Evolutionary conservation across 53 echinoderm and acorn worm genomes (phyloP), one percentile per base, ranked within the genome.

Genomic region (Astropecten irregularis): DNA sequence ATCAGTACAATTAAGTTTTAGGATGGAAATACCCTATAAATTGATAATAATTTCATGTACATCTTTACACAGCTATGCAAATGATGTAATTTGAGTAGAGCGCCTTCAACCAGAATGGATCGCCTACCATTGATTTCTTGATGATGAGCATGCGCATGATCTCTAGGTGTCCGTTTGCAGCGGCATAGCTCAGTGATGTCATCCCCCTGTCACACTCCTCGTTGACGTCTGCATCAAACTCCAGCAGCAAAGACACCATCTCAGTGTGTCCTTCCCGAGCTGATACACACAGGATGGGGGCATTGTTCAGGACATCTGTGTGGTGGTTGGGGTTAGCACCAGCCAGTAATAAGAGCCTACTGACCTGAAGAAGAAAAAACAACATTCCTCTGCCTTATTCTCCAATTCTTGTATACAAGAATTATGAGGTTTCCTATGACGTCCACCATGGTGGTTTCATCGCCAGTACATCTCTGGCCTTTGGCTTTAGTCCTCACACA

Each of bases 91-190:
- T n/a, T n/a, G n/a, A n/a, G n/a, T n/a, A n/a, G n/a, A n/a, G n/a
- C n/a, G n/a, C n/a, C n/a, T n/a, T n/a, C n/a, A n/a, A n/a, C n/a
- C n/a, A n/a, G n/a, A n/a, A n/a, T n/a, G n/a, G n/a, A n/a, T n/a
- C n/a, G n/a, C n/a, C n/a, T n/a, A 96, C 97, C 93, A 88, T 89
- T 16, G 97, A 91, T 48, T 92, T 96, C 70, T 96, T 96, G 71
- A 96, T 96, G 69, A 96, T 84, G 20, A 96, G 66, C 97, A 96
- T 96, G 82, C 97, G 73, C 25, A 96, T 82, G 20, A 96, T 93
- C 81, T 96, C 97, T 57, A 96, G 84, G 77, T 96, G 93, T 10
- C 97, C 97, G 48, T 91, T 91, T 15, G 91, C 91, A 10, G 97
- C 91, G 14, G 97, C 97, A 52, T 96, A 93, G 73, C 97, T 94